Base-by-base conservation (phyloP, 2,797 vertebrate genomes). In the Ceryle rudis region DNA sequence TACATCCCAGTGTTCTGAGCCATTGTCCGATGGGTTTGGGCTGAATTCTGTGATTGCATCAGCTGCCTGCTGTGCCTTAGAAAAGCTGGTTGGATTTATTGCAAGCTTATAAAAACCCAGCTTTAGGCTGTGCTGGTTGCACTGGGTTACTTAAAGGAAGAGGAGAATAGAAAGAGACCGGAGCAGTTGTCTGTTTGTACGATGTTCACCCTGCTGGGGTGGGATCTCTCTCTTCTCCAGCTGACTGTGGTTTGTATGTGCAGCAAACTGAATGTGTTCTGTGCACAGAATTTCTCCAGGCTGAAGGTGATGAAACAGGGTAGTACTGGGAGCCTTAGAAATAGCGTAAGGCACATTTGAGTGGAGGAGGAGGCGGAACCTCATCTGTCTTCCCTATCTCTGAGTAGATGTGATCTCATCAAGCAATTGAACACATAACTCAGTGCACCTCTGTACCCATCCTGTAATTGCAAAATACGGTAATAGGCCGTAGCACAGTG, bases 31-130 rank as follows among this genome's bases (percentile, higher is more conserved):
- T 20, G 77, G 49, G 49, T 66, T 85, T 79, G 85, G 67, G 69
- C 67, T 80, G 93, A 86, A 42, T 77, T 74, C 79, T 70, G 60
- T 42, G 90, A 87, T 84, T 90, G 77, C 83, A 92, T 89, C 81
- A 86, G 81, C 77, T 94, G 79, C 84, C 85, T 82, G 71, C 77
- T 71, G 71, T 20, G 78, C 93, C 91, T 96, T 75, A 84, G 79
- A 75, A 93, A 86, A 93, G 73, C 90, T 83, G 60, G 51, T 14
- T 78, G 75, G 90, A 96, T 93, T 93, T 94, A 94, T 23, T 83
- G 78, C 75, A 78, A 67, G 79, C 37, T 92, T 54, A 67, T 66
- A 58, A 91, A 72, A 54, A 18, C 39, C 46, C 58, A 52, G 57
- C 44, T 90, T 83, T 73, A 82, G 37, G 62, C 73, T 75, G 67